These are phyloP conservation scores for Ctena decussata DNA, from an alignment of 2,888 invertebrate species.

Conservation along the genomic window DNA sequence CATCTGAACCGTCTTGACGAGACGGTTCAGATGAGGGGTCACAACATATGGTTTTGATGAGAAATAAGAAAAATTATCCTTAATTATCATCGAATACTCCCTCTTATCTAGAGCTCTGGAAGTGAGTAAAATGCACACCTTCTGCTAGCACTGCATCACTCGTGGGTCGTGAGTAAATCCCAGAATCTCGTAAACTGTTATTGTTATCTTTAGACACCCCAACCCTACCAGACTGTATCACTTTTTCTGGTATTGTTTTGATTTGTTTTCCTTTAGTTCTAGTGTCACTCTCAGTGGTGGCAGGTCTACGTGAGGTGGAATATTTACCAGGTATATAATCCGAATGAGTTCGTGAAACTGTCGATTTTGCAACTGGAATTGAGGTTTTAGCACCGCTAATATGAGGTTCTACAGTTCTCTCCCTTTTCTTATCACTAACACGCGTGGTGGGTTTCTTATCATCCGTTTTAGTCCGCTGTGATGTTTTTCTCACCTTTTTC, in stretches of 20 bases:
- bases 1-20: too few species aligned
- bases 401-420: constrained; percentile 46
- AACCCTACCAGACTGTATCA: constrained; percentile 45
- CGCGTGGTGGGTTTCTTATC: constrained; percentile 54
- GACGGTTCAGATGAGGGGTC: too few species aligned
- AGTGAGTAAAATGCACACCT: constrained; percentile 53
- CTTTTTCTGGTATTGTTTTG: constrained; percentile 59
- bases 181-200: constrained; percentile 73
- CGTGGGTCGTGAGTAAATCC: constrained; percentile 75
- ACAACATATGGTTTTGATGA: too few species aligned
- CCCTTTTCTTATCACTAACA: constrained; percentile 44
- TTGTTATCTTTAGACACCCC: constrained; percentile 56
- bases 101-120: too few species aligned
- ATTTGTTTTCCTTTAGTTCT: constrained; percentile 55
- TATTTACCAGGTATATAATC: constrained; percentile 73
- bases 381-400: constrained; percentile 66
- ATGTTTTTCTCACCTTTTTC: constrained; percentile 57
- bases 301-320: constrained; percentile 61
- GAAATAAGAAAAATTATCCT: too few species aligned
- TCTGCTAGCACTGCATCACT: constrained; percentile 78
- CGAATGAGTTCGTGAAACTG: constrained; percentile 71
- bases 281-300: constrained; percentile 58
- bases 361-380: constrained; percentile 69
- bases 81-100: too few species aligned
- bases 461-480: constrained; percentile 46